A percentile compares a stretch with the other conserved stretches of the same genome.
Conservation (phyloP, 2,888 invertebrate species). For the Poecilobothrus nobilitatus region DNA sequence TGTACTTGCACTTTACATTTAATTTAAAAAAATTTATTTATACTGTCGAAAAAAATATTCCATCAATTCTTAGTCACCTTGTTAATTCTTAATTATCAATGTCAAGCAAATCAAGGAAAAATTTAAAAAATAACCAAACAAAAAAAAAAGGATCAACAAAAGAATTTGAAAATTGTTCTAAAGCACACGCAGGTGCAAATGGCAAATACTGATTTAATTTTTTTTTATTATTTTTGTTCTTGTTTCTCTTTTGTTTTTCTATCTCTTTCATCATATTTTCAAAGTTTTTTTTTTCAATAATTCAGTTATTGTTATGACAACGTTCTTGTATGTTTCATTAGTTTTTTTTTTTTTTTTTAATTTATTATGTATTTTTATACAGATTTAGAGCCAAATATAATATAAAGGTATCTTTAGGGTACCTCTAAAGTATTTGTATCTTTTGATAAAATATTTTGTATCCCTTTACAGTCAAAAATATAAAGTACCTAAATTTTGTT, state of each 20-base stretch:
- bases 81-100: neutral
- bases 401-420: no score
- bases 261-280: neutral
- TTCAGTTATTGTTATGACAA: no score
- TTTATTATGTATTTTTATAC: no score
- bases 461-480: no score
- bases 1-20: no score
- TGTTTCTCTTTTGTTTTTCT: neutral
- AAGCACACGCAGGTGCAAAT: conserved; percentile 6
- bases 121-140: neutral
- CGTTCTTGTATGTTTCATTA: neutral
- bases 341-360: neutral
- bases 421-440: no score
- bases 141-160: neutral
- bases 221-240: neutral
- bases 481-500: no score
- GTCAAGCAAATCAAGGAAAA: neutral
- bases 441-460: no score
- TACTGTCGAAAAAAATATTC: no score
- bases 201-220: neutral
- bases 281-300: neutral
- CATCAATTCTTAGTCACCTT: neutral
- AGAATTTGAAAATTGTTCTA: neutral
- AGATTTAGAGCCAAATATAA: no score
- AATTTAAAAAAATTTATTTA: no score